Percentiles rank a stretch among this genome's conserved stretches.
Conservation (phyloP, 2,113 vertebrate genomes). For the Misgurnus anguillicaudatus region DNA sequence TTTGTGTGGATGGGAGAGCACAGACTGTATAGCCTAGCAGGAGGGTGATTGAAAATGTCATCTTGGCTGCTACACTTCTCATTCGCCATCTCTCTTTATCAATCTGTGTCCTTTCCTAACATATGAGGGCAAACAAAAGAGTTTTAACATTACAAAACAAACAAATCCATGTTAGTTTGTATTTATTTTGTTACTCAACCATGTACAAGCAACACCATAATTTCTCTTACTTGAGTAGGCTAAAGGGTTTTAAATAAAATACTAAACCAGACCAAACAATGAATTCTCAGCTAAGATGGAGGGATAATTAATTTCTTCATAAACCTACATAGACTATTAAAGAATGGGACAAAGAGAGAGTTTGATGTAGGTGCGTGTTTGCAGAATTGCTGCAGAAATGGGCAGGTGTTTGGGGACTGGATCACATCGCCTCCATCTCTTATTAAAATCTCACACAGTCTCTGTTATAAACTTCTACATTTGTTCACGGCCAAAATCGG, state of each 20-base stretch:
- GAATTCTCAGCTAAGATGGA: too few species aligned
- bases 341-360: neutral
- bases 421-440: neutral
- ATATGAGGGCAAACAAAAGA: neutral
- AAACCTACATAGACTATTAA: neutral
- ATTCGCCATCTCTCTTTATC: neutral
- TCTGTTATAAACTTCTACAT: neutral
- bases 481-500: neutral
- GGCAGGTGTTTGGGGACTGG: neutral
- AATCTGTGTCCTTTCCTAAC: neutral
- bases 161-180: too few species aligned
- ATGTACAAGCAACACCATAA: too few species aligned
- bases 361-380: neutral
- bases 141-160: too few species aligned
- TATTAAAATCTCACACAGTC: neutral
- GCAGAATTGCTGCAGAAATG: neutral
- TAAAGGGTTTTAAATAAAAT: too few species aligned
- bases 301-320: too few species aligned
- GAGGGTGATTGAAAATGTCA: constrained; percentile 50
- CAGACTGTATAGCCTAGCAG: constrained; percentile 41
- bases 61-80: constrained; percentile 25
- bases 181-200: too few species aligned
- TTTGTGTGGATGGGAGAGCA: constrained; percentile 2
- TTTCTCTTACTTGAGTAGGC: too few species aligned
- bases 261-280: too few species aligned